Conservation (phyloP, 2,888 invertebrate species). For the Liopterus haemorrhoidalis region DNA sequence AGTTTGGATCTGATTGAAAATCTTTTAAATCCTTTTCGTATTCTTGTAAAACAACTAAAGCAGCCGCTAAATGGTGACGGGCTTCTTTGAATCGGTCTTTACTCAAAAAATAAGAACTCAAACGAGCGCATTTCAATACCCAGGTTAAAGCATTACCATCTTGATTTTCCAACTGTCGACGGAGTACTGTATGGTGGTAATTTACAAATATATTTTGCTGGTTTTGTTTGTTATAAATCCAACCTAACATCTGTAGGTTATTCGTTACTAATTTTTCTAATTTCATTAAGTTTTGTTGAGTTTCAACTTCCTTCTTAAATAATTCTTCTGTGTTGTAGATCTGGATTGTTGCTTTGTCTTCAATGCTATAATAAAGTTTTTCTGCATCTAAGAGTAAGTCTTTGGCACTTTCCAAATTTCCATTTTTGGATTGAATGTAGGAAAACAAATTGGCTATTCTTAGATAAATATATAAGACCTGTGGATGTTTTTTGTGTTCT, state of each 20-base stretch:
- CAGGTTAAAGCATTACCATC: slow-evolving; percentile 55
- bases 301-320: slow-evolving; percentile 44
- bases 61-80: slow-evolving; percentile 61
- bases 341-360: slow-evolving; percentile 36
- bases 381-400: slow-evolving; percentile 51
- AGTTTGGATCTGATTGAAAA: slow-evolving; percentile 40
- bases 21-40: slow-evolving; percentile 51
- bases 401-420: slow-evolving; percentile 47
- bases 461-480: slow-evolving; percentile 48
- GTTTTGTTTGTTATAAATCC: slow-evolving; percentile 54
- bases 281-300: slow-evolving; percentile 42
- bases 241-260: slow-evolving; percentile 58
- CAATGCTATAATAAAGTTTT: slow-evolving; percentile 46
- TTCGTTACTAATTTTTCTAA: slow-evolving; percentile 55
- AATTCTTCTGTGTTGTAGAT: slow-evolving; percentile 49
- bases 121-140: slow-evolving; percentile 51
- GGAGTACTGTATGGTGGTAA: slow-evolving; percentile 53
- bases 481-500: slow-evolving; percentile 34
- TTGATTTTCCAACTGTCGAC: slow-evolving; percentile 52
- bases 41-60: slow-evolving; percentile 52
- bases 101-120: slow-evolving; percentile 49
- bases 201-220: slow-evolving; percentile 50
- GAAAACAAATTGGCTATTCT: slow-evolving; percentile 55
- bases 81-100: slow-evolving; percentile 44
- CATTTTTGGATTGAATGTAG: slow-evolving; percentile 52